Conservation (phyloP, 2,113 vertebrate genomes). For the Pangasianodon gigas region DNA sequence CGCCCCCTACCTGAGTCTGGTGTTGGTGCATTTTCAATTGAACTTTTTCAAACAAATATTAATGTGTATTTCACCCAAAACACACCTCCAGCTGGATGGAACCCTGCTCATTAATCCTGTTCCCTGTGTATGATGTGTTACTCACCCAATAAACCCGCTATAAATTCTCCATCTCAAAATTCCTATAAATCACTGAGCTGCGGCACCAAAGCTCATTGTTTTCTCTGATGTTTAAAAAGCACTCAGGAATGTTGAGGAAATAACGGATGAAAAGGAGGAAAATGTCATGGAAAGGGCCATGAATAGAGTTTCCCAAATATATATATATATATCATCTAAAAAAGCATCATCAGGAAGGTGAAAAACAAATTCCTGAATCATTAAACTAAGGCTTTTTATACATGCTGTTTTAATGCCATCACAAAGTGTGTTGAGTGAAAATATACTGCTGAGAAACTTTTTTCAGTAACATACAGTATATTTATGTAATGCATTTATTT, state of each 20-base stretch:
- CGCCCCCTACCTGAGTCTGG: background rate
- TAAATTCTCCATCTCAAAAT: background rate
- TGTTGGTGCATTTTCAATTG: background rate
- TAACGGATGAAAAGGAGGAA: constrained; percentile 75
- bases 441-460: too few species aligned
- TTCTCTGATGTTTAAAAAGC: constrained; percentile 19
- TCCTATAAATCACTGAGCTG: background rate
- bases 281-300: constrained; percentile 65
- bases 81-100: background rate
- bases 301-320: background rate
- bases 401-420: background rate
- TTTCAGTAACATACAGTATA: background rate
- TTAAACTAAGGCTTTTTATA: background rate
- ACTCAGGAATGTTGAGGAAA: constrained; percentile 70
- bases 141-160: background rate
- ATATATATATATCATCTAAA: background rate
- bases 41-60: background rate
- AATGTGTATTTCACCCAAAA: background rate
- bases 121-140: background rate
- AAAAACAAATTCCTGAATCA: constrained; percentile 5
- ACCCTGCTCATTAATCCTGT: background rate
- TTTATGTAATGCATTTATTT: background rate
- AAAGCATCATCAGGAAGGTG: constrained; percentile 73
- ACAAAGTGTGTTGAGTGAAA: too few species aligned
- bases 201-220: background rate